A percentile compares a stretch with the other conserved stretches of the same genome.
phyloP scores from a whole-genome alignment of 1,140 invertebrate genomes.

The Caerostris extrusa region DNA sequence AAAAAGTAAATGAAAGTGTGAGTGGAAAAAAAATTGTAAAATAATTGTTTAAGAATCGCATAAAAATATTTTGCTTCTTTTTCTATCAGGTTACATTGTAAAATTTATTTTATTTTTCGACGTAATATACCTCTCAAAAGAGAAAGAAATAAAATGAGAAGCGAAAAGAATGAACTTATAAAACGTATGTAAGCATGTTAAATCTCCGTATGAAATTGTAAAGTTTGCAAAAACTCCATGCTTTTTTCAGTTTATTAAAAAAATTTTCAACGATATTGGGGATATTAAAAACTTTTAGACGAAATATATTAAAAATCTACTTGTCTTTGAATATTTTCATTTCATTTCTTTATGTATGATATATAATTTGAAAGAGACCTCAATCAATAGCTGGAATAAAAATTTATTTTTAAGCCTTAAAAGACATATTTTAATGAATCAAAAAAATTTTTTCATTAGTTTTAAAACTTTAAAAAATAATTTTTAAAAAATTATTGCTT shows the following conservation, averaged over 20 bases:
- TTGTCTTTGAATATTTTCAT: not conserved
- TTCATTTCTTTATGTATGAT: not conserved
- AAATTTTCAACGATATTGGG: not conserved
- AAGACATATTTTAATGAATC: too few species aligned
- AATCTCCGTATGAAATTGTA: slow-evolving; percentile 25
- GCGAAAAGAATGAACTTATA: slow-evolving; percentile 48
- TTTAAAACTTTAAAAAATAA: too few species aligned
- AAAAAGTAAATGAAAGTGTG: slow-evolving; percentile 32
- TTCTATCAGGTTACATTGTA: too few species aligned
- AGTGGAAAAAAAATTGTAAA: not conserved
- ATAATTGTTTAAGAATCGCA: too few species aligned
- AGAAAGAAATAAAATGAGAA: too few species aligned
- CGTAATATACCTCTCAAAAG: too few species aligned
- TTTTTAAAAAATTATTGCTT: too few species aligned
- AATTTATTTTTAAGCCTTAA: too few species aligned
- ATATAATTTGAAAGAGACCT: not conserved
- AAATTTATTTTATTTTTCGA: too few species aligned
- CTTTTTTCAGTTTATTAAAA: not conserved
- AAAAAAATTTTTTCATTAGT: too few species aligned
- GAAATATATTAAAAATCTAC: slow-evolving; percentile 1
- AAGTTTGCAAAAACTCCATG: not conserved
- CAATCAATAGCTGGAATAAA: not conserved
- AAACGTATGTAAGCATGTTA: slow-evolving; percentile 40
- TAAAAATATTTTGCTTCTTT: too few species aligned
- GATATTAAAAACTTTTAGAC: not conserved